Evolutionary conservation across 64 coral and sea anemone species (phyloP).

Genomic region (Pachyseris speciosa): DNA sequence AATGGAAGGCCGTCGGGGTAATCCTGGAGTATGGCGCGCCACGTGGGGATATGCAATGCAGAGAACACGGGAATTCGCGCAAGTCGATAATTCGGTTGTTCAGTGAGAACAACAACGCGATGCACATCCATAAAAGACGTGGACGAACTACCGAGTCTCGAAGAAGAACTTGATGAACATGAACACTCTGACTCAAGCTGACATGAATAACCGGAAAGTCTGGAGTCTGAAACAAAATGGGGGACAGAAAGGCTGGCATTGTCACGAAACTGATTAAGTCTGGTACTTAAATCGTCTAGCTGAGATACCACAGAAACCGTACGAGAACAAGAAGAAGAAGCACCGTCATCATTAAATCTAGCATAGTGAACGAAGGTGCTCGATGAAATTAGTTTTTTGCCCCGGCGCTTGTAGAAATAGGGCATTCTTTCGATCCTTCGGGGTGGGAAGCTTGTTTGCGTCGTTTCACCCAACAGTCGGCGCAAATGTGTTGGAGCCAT

Average conservation of each 20-base stretch:
- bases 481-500: too few relatives aligned
- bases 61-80: constrained; percentile 24
- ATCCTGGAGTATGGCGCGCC: not conserved
- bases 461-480: too few relatives aligned
- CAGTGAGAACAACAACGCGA: not conserved
- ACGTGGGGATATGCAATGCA: not conserved
- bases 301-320: not conserved
- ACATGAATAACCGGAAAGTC: not conserved
- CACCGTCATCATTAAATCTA: not conserved
- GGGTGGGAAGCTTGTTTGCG: not conserved
- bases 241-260: not conserved
- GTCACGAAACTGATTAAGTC: not conserved
- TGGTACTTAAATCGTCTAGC: not conserved
- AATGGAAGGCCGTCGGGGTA: not conserved
- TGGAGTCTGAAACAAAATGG: not conserved
- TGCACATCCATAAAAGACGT: not conserved
- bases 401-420: not conserved
- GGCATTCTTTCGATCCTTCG: not conserved
- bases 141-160: too few relatives aligned
- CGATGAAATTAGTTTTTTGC: not conserved
- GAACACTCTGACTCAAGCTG: not conserved
- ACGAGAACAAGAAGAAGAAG: not conserved
- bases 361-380: not conserved
- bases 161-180: not conserved
- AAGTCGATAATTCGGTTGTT: not conserved